These are phyloP conservation scores for Empis stercorea DNA, from an alignment of 2,888 invertebrate species.

Conservation along the genomic window DNA sequence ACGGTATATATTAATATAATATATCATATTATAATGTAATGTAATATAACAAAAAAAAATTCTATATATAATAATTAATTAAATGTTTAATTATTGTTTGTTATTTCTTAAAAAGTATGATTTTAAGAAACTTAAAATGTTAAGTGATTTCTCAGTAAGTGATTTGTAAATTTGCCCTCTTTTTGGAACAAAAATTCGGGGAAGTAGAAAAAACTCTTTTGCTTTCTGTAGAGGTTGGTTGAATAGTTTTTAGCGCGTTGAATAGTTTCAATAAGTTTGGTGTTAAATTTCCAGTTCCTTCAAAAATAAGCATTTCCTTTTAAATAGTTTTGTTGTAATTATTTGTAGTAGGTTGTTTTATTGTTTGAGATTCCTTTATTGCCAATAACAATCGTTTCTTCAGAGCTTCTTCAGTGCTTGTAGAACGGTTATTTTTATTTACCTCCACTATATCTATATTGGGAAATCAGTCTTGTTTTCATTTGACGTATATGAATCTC, in stretches of 20 bases:
- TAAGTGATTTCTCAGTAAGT: background rate
- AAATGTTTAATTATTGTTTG: too few relatives aligned
- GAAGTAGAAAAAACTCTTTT: background rate
- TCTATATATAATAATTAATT: too few relatives aligned
- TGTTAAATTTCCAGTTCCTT: background rate
- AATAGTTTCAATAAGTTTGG: background rate
- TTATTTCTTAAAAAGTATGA: slow-evolving; percentile 10
- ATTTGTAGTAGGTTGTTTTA: background rate
- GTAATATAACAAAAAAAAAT: too few relatives aligned
- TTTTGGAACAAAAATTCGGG: background rate
- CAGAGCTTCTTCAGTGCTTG: background rate
- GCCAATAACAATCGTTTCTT: background rate
- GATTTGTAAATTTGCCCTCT: background rate
- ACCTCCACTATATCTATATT: background rate
- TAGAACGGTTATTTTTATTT: background rate
- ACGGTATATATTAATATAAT: too few relatives aligned
- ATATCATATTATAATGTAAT: too few relatives aligned
- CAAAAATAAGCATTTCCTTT: background rate
- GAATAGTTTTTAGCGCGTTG: background rate
- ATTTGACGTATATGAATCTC: background rate
- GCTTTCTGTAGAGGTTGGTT: background rate
- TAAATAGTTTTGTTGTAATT: background rate
- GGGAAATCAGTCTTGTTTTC: background rate
- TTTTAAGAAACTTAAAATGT: background rate
- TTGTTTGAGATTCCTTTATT: background rate